Evolutionary conservation across 2,888 invertebrate genomes (phyloP).

Genomic region (Oscheius sp.): DNA sequence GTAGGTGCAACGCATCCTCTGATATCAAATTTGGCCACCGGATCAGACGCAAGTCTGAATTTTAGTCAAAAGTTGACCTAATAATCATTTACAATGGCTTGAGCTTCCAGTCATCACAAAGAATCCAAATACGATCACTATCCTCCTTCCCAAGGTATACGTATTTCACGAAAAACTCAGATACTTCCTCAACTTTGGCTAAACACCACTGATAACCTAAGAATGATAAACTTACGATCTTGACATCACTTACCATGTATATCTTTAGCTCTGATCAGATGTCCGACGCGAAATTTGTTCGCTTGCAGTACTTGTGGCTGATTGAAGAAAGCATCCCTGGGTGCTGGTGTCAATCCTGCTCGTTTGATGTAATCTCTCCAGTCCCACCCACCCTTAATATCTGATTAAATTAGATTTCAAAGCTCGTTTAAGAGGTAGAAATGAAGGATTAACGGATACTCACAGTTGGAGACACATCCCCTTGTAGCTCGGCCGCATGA

Average conservation of each 20-base stretch:
- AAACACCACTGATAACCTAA: neutral
- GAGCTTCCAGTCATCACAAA: slow-evolving; percentile 6
- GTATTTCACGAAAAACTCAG: slow-evolving; percentile 1
- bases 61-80: too few relatives aligned
- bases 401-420: neutral
- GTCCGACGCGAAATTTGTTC: slow-evolving; percentile 7
- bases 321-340: neutral
- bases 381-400: neutral
- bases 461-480: too few relatives aligned
- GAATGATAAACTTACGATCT: neutral
- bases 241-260: slow-evolving; percentile 5
- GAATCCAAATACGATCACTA: neutral
- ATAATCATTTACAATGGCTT: too few relatives aligned
- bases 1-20: slow-evolving; percentile 2
- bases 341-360: neutral
- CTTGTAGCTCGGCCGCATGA: too few relatives aligned
- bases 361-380: slow-evolving; percentile 1
- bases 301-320: neutral
- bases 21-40: neutral
- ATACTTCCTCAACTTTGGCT: neutral
- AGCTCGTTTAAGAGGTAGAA: too few relatives aligned
- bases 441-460: too few relatives aligned
- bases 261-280: neutral
- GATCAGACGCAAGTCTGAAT: neutral
- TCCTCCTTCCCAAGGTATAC: neutral